Evolutionary conservation across 2,113 vertebrate genomes (phyloP).

Genomic region (Xiphophorus couchianus): DNA sequence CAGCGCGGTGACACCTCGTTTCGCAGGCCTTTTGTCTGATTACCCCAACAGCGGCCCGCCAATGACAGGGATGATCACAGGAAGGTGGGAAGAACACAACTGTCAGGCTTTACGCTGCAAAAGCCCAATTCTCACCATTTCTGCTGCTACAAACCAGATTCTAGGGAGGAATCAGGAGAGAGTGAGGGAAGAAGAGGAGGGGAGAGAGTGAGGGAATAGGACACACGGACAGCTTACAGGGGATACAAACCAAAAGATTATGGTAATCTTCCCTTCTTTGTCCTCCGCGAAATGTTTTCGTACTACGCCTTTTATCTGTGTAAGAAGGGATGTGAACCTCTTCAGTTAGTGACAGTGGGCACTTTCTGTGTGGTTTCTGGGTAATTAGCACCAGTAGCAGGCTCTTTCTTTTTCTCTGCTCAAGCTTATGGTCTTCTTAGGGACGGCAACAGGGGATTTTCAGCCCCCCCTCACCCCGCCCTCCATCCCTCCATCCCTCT

Average conservation of each 20-base stretch:
- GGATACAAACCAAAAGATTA: conserved; percentile 99
- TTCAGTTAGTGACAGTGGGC: conserved; percentile 97
- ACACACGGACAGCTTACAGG: conserved; percentile 97
- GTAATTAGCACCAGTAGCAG: conserved; percentile 99
- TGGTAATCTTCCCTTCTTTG: conserved; percentile 98
- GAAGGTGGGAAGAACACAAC: conserved; percentile 96
- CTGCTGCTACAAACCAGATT: conserved; percentile 88
- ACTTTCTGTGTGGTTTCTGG: conserved; percentile 99
- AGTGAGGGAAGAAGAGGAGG: conserved; percentile 48
- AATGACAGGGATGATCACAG: conserved; percentile 94
- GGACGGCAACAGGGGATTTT: conserved; percentile 94
- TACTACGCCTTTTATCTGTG: conserved; percentile 99
- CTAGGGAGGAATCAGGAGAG: conserved; percentile 63
- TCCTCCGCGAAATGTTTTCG: conserved; percentile 99
- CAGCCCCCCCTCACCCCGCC: conserved; percentile 68
- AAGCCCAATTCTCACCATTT: conserved; percentile 88
- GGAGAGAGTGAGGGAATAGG: conserved; percentile 66
- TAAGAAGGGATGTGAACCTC: conserved; percentile 99
- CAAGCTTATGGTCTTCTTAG: conserved; percentile 99
- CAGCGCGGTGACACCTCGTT: conserved; percentile 88
- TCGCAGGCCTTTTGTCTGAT: conserved; percentile 88
- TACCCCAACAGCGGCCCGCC: conserved; percentile 84
- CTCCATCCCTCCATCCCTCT: conserved; percentile 81
- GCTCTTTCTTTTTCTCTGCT: conserved; percentile 98
- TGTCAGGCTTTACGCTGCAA: conserved; percentile 88